These are phyloP conservation scores for Phalacrocorax brasilianus DNA, from an alignment of 2,113 vertebrate genomes.

Conservation along the genomic window DNA sequence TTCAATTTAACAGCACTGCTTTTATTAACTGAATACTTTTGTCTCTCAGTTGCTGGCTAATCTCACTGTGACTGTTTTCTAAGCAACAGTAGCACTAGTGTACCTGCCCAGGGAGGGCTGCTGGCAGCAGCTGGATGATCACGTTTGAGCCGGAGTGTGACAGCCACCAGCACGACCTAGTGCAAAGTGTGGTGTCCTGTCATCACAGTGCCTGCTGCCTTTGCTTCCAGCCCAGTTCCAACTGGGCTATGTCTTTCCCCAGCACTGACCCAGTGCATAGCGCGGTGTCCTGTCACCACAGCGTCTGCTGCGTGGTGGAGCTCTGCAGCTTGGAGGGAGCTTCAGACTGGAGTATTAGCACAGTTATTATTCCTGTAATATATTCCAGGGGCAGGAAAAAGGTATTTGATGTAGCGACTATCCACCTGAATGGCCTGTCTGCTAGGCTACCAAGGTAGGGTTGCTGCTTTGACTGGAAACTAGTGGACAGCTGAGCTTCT, in stretches of 20 bases:
- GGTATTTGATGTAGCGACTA: fast-evolving
- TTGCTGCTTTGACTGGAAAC: background rate
- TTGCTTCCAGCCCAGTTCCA: background rate
- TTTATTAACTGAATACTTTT: background rate
- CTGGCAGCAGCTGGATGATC: background rate
- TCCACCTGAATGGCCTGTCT: background rate
- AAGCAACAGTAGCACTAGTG: background rate
- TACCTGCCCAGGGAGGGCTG: background rate
- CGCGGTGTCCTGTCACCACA: background rate
- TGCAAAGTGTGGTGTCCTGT: background rate
- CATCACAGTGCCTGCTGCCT: background rate
- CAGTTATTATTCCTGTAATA: background rate
- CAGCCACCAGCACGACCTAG: background rate
- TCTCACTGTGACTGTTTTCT: background rate
- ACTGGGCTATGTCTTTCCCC: fast-evolving
- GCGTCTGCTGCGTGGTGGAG: background rate
- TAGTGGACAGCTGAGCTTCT: background rate
- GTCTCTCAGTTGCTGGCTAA: background rate
- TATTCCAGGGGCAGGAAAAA: background rate
- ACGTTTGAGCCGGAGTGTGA: background rate
- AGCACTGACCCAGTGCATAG: background rate
- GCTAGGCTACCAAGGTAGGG: too few relatives aligned
- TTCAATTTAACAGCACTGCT: background rate
- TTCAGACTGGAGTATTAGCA: background rate
- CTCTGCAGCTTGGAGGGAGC: background rate